phyloP scores from a whole-genome alignment of 1,140 invertebrate genomes.

The Vollenhovia emeryi region DNA sequence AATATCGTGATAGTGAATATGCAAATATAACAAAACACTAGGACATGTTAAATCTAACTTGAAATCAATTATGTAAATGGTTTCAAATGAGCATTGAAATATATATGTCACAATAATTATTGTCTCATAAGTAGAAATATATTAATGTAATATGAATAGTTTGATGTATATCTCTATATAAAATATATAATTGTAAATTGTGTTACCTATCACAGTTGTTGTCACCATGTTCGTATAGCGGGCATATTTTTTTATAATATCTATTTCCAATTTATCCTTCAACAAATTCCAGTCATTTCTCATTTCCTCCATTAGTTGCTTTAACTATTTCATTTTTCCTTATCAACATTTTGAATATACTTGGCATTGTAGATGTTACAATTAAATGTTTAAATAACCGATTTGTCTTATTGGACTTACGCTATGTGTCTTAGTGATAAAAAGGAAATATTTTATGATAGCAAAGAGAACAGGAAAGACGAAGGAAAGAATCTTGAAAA shows the following conservation, averaged over 20 bases:
- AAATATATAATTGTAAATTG: background rate
- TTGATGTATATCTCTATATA: background rate
- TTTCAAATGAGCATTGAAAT: too few relatives aligned
- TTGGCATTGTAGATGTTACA: background rate
- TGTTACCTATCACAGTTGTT: background rate
- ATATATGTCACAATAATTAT: too few relatives aligned
- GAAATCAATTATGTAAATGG: too few relatives aligned
- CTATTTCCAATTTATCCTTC: conserved; percentile 28
- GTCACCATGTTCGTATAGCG: background rate
- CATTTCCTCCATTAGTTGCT: background rate
- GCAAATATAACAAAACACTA: too few relatives aligned
- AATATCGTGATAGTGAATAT: too few relatives aligned
- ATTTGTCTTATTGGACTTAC: background rate
- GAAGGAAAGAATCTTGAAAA: background rate
- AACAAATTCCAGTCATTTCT: conserved; percentile 30
- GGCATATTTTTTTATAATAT: conserved; percentile 29
- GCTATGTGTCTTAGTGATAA: background rate
- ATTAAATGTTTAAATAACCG: background rate
- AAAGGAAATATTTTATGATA: conserved; percentile 19
- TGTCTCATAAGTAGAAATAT: too few relatives aligned
- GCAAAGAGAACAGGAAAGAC: background rate
- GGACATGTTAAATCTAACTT: too few relatives aligned
- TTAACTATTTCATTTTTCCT: conserved; percentile 10
- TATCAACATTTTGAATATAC: background rate
- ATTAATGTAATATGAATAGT: too few relatives aligned